phyloP scores from a whole-genome alignment of 2,797 vertebrate genomes.

The Peromyscus melanophrys region DNA sequence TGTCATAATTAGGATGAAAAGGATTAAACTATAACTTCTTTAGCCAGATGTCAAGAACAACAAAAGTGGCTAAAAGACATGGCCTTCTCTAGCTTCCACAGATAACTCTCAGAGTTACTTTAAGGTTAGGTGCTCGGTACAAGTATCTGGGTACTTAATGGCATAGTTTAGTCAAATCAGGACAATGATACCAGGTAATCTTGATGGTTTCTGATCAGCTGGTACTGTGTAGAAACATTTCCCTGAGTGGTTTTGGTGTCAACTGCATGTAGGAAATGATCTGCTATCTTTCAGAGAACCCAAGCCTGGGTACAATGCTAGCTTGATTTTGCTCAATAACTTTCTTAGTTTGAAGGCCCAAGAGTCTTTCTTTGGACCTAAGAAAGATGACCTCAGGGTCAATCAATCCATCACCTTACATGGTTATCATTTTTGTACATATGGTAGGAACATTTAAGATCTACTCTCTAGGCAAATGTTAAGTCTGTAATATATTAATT shows the following conservation, averaged over 20 bases:
- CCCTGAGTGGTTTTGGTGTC: slow-evolving; percentile 77
- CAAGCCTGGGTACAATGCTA: slow-evolving; percentile 59
- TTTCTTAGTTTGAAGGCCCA: slow-evolving; percentile 55
- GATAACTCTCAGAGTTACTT: slow-evolving; percentile 58
- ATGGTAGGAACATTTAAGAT: not conserved
- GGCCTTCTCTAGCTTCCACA: slow-evolving; percentile 48
- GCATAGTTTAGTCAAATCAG: slow-evolving; percentile 79
- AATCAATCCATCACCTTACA: not conserved
- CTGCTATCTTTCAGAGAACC: slow-evolving; percentile 76
- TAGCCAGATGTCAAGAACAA: slow-evolving; percentile 54
- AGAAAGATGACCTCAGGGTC: slow-evolving; percentile 41
- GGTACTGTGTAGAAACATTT: slow-evolving; percentile 77
- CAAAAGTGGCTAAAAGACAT: slow-evolving; percentile 59
- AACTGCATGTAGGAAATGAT: slow-evolving; percentile 70
- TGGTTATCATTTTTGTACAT: not conserved
- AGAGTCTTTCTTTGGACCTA: slow-evolving; percentile 1
- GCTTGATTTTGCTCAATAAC: slow-evolving; percentile 60
- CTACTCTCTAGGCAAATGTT: not conserved
- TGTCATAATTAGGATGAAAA: slow-evolving; percentile 53
- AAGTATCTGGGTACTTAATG: slow-evolving; percentile 64
- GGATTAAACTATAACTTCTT: slow-evolving; percentile 47
- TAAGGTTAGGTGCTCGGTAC: slow-evolving; percentile 40
- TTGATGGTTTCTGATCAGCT: slow-evolving; percentile 77
- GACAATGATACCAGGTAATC: slow-evolving; percentile 67
- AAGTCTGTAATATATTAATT: not conserved